Conservation (phyloP, 23 tunicate genomes). For the Ciona savignyi region DNA sequence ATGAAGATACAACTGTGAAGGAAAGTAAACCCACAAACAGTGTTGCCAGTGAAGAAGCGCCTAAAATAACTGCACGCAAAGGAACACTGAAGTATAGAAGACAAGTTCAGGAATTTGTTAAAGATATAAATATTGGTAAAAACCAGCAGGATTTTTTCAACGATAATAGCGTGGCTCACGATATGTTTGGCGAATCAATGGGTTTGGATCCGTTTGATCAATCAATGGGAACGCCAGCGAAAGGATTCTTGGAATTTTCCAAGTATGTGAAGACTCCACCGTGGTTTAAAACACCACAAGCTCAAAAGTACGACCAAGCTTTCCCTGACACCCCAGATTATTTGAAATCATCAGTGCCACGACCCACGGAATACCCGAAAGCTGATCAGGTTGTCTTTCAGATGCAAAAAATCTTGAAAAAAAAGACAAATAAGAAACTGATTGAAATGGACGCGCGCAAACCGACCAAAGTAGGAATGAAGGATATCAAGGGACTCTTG, state of each 20-base stretch:
- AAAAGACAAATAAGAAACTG: too few species aligned
- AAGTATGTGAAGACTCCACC: not conserved
- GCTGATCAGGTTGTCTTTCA: not conserved
- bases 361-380: not conserved
- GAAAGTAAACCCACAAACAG: not conserved
- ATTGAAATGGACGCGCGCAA: not conserved
- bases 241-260: not conserved
- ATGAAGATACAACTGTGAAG: not conserved
- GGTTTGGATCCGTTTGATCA: not conserved
- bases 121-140: not conserved
- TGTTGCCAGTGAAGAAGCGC: not conserved
- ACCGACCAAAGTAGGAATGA: not conserved
- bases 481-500: not conserved
- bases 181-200: not conserved
- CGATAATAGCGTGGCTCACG: not conserved
- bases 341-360: not conserved
- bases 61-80: conserved; percentile 11
- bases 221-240: not conserved
- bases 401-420: not conserved
- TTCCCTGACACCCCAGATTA: not conserved
- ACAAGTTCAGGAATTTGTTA: conserved; percentile 13
- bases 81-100: conserved; percentile 34
- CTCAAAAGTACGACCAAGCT: not conserved
- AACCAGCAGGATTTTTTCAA: not conserved
- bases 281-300: not conserved